Evolutionary conservation across 2,797 vertebrate species (phyloP), one percentile per base, ranked within the genome.

Genomic region (Sebastes matsubarae): DNA sequence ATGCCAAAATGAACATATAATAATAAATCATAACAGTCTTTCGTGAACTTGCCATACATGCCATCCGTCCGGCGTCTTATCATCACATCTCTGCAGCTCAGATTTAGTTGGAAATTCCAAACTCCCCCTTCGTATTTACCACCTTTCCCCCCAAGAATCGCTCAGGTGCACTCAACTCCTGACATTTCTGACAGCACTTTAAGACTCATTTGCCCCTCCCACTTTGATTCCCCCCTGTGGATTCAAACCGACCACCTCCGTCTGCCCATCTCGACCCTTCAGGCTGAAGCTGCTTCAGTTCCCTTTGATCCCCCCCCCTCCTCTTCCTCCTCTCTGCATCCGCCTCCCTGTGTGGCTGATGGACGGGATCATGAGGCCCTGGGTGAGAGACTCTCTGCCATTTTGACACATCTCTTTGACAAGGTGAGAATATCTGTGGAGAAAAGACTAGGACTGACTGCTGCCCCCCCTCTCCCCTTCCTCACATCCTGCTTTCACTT

Each of bases 361-460:
- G 81, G 90, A 93, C 38, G 6, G 86, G 82, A 91, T 89, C 89
- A 79, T 5, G 55, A 79, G 77, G 72, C 73, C 69, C 67, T 3
- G 52, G 71, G 74, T 89, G 79, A 87, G 58, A 80, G 50, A 72
- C 70, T 70, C 82, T 69, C 66, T 57, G 52, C 58, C 8, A 36
- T 72, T 75, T 70, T 90, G 87, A 93, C 90, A 83, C 89, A 71
- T 92, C 72, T 84, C 74, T 86, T 80, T 94, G 90, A 93, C 93
- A 89, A 90, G 93, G 90, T 93, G 93, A 93, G 81, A 92, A 89
- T 78, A 89, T 86, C 81, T 82, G 68, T 58, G 8, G 76, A 81
- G 81, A 70, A 77, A 72, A 72, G 72, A 80, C 54, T 6, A 59
- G 36, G 36, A 75, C 77, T 36, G 58, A 71, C 75, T 72, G 14